phyloP scores from a whole-genome alignment of 2,113 vertebrate species.

The Lagenorhynchus albirostris region DNA sequence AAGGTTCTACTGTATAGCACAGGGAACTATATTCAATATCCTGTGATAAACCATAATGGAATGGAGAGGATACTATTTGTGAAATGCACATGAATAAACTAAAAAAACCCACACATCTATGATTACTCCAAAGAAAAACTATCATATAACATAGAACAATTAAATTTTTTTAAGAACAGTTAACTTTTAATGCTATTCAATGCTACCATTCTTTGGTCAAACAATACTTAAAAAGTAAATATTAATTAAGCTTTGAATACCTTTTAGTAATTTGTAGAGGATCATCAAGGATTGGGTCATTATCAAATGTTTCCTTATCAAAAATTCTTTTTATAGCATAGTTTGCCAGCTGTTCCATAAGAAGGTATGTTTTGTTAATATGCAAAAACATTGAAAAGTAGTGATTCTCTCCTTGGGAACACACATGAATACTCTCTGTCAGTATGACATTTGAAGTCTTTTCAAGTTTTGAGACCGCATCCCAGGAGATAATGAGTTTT shows the following conservation, averaged over 20 bases:
- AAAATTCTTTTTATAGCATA: slow-evolving; percentile 95
- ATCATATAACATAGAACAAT: background rate
- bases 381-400: slow-evolving; percentile 99
- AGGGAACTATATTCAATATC: background rate
- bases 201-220: background rate
- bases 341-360: slow-evolving; percentile 97
- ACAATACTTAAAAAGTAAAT: slow-evolving; percentile 12
- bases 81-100: background rate
- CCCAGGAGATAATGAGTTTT: slow-evolving; percentile 96
- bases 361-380: slow-evolving; percentile 94
- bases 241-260: slow-evolving; percentile 77
- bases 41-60: background rate
- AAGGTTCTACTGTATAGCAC: background rate
- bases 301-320: slow-evolving; percentile 95
- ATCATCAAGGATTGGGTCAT: slow-evolving; percentile 89
- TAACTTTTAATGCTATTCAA: slow-evolving; percentile 14
- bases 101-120: background rate
- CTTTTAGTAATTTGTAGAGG: slow-evolving; percentile 96
- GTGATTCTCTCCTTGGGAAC: slow-evolving; percentile 90
- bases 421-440: slow-evolving; percentile 94
- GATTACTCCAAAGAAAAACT: slow-evolving; percentile 28
- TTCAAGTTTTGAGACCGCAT: slow-evolving; percentile 94
- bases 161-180: background rate
- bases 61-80: background rate
- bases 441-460: slow-evolving; percentile 94